Conservation (phyloP, 1,140 invertebrate species). For the Lasioglossum baleicum region DNA sequence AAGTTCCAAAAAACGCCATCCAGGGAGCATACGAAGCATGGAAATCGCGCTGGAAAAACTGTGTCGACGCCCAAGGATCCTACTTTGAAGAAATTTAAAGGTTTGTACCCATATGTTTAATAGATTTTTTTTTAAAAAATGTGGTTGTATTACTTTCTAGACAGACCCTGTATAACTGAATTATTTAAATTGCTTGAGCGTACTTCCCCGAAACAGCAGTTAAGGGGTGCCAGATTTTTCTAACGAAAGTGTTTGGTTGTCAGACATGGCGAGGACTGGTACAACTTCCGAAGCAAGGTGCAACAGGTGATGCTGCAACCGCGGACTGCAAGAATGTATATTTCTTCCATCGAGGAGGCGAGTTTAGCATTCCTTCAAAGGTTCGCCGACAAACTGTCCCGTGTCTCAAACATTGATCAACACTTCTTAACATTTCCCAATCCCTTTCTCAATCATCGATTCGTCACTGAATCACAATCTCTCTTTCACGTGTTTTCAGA, state of each 20-base stretch:
- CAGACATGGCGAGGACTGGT: constrained; percentile 93
- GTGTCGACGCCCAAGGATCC: no score
- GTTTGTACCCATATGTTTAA: no score
- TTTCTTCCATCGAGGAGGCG: constrained; percentile 86
- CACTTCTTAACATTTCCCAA: neutral
- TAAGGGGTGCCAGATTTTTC: neutral
- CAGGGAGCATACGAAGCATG: no score
- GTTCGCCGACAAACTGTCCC: constrained; percentile 73
- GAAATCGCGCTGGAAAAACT: no score
- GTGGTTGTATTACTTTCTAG: no score
- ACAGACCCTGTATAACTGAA: no score
- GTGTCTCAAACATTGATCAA: neutral
- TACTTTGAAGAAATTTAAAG: no score
- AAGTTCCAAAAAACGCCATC: no score
- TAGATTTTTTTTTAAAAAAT: no score
- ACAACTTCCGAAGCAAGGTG: constrained; percentile 89
- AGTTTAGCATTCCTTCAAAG: constrained; percentile 86
- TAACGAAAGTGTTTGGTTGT: neutral
- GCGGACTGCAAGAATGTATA: constrained; percentile 86
- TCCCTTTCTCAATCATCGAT: neutral
- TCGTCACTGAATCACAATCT: neutral
- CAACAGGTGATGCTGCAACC: constrained; percentile 91
- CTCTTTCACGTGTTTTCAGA: constrained; percentile 78
- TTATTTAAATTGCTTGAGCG: neutral
- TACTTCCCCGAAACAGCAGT: neutral